Base-by-base conservation (phyloP, 2,797 vertebrate species). In the Cyclura pinguis region DNA sequence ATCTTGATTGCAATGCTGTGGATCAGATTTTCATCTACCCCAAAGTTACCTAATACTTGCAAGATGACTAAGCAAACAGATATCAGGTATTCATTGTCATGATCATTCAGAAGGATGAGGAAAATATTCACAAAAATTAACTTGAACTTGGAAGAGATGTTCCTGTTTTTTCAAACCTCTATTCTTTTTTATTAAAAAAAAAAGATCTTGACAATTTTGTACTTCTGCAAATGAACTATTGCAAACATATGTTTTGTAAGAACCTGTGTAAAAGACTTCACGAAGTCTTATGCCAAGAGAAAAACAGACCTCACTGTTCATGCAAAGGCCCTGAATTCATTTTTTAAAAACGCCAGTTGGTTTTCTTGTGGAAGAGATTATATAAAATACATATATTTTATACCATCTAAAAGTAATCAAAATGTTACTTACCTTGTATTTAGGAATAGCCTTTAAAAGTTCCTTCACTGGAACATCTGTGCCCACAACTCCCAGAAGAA, bases 401-500 rank as follows among this genome's bases (percentile, higher is more conserved):
- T 14, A 55, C 76, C 89, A 91, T 87, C 18, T 87, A 88, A 83
- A 27, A 24, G 74, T 6, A 47, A 85, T 16, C 10, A 84, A 88
- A 92, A 52, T 89, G n/a, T 59, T 3, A 13, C 35, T 96, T 98
- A 99, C 99, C 99, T 99, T 99, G 92, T 99, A 99, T 96, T 99
- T 99, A 85, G 99, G 99, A 94, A 99, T 99, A 64, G 98, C 98
- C 97, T 99, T 99, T 93, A 99, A 96, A 89, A 99, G 98, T 96
- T 99, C 99, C 87, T 99, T 98, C 73, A 99, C 99, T 0, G 99
- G 99, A 88, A 99, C 98, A 84, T 99, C 99, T 80, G 99, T 99
- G 90, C 99, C 99, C 83, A 99, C 99, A 94, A 99, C 99, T 62
- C 99, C 99, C 24, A 99, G 97, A 47, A 99, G 98, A 96, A 99